Conservation (phyloP, 2,888 invertebrate species). For the Plagiodera versicolora region DNA sequence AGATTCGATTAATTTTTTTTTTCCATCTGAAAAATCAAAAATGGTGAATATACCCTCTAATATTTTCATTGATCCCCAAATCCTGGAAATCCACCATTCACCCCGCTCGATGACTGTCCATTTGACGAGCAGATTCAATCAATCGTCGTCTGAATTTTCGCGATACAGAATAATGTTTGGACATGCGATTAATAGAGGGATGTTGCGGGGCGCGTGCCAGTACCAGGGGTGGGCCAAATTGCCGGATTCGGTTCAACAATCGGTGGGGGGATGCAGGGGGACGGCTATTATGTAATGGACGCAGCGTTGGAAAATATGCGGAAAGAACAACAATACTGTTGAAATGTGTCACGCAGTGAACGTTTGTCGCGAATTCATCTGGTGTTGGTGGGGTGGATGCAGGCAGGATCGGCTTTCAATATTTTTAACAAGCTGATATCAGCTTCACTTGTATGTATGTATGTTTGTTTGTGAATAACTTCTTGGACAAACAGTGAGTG, state of each 20-base stretch:
- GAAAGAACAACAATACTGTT: slow-evolving; percentile 20
- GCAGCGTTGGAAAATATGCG: slow-evolving; percentile 12
- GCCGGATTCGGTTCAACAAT: slow-evolving; percentile 28
- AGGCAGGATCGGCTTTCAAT: no score
- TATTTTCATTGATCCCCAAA: not conserved
- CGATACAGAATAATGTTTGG: slow-evolving; percentile 40
- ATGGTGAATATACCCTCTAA: no score
- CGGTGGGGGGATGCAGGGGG: slow-evolving; percentile 16
- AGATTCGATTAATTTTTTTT: no score
- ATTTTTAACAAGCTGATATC: no score
- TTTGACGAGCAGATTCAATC: slow-evolving; percentile 22
- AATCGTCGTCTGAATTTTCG: slow-evolving; percentile 25
- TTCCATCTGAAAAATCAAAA: no score
- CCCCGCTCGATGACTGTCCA: slow-evolving; percentile 13
- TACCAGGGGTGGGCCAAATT: slow-evolving; percentile 37
- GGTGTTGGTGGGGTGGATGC: not conserved
- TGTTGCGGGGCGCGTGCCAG: slow-evolving; percentile 28
- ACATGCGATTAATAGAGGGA: slow-evolving; percentile 38
- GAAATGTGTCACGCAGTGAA: slow-evolving; percentile 14
- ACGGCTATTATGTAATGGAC: slow-evolving; percentile 15
- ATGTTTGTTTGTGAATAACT: no score
- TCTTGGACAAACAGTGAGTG: no score
- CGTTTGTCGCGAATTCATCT: not conserved
- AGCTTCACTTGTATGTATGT: no score
- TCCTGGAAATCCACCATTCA: not conserved